A percentile compares a stretch with the other conserved stretches of the same genome.
phyloP scores from a whole-genome alignment of 2,888 invertebrate species.

The Metacarcinus magister region DNA sequence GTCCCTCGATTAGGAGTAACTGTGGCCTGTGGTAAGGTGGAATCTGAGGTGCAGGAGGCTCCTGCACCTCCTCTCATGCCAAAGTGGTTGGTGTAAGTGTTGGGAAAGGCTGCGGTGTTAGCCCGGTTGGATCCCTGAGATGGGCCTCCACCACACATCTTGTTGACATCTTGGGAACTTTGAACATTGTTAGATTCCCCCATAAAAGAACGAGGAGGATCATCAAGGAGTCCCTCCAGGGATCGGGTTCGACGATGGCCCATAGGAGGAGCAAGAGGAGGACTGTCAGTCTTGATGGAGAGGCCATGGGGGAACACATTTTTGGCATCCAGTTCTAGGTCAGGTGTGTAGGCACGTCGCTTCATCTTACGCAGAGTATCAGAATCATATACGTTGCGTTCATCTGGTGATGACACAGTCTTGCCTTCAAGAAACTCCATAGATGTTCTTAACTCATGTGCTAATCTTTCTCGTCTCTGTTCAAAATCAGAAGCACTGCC shows the following conservation, averaged over 20 bases:
- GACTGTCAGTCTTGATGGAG: conserved; percentile 77
- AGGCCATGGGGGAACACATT: conserved; percentile 82
- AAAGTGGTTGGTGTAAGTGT: conserved; percentile 19
- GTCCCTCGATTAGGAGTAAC: conserved; percentile 63
- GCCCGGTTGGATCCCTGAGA: conserved; percentile 58
- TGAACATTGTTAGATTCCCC: conserved; percentile 64
- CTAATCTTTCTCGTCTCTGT: conserved; percentile 78
- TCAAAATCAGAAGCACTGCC: conserved; percentile 76
- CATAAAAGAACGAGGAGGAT: conserved; percentile 72
- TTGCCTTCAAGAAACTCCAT: conserved; percentile 81
- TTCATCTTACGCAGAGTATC: conserved; percentile 81
- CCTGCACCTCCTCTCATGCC: conserved; percentile 38
- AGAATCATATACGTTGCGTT: conserved; percentile 81
- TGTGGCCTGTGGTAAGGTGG: conserved; percentile 62
- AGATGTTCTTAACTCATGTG: conserved; percentile 79
- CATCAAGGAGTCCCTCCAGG: conserved; percentile 82
- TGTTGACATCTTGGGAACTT: conserved; percentile 20
- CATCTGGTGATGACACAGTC: conserved; percentile 81
- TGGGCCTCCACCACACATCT: conserved; percentile 4
- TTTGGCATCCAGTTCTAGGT: conserved; percentile 79
- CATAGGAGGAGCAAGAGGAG: conserved; percentile 62
- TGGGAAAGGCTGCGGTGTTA: conserved; percentile 58
- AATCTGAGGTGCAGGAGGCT: neutral
- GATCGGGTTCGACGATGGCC: conserved; percentile 82
- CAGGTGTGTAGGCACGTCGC: conserved; percentile 80